Percentiles rank a stretch among this genome's conserved stretches.
phyloP scores from a whole-genome alignment of 2,113 vertebrate species.

The Passer montanus region DNA sequence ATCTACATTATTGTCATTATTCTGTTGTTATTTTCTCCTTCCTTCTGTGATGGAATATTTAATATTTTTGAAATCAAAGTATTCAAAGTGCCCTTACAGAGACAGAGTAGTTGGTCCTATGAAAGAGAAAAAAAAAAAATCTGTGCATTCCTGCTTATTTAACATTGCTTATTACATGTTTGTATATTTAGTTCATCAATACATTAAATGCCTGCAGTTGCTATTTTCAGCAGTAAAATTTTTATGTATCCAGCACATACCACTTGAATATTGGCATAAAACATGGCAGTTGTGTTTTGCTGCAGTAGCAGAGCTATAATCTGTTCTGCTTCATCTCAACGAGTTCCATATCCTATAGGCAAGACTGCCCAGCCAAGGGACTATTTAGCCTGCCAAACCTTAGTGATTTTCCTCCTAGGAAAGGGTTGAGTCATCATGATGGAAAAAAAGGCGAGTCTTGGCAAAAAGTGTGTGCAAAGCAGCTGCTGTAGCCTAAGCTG shows the following conservation, averaged over 20 bases:
- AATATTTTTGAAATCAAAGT: background rate
- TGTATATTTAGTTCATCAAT: background rate
- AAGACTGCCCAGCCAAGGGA: background rate
- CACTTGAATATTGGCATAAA: background rate
- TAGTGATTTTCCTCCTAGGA: background rate
- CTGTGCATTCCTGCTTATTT: background rate
- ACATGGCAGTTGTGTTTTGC: background rate
- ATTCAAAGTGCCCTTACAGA: background rate
- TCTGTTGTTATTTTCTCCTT: background rate
- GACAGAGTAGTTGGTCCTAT: background rate
- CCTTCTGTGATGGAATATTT: background rate
- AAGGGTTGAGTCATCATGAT: background rate
- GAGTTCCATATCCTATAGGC: background rate
- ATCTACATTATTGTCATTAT: background rate
- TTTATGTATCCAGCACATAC: background rate
- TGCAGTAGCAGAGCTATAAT: background rate
- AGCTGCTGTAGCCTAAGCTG: background rate
- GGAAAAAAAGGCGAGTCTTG: background rate
- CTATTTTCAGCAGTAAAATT: background rate
- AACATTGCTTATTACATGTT: background rate
- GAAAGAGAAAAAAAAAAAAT: background rate
- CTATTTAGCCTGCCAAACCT: background rate
- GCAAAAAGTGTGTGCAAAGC: background rate
- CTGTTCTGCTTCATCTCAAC: background rate
- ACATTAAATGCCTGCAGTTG: background rate